phyloP scores from a whole-genome alignment of 2,888 invertebrate species.

The Macrophya annulata region DNA sequence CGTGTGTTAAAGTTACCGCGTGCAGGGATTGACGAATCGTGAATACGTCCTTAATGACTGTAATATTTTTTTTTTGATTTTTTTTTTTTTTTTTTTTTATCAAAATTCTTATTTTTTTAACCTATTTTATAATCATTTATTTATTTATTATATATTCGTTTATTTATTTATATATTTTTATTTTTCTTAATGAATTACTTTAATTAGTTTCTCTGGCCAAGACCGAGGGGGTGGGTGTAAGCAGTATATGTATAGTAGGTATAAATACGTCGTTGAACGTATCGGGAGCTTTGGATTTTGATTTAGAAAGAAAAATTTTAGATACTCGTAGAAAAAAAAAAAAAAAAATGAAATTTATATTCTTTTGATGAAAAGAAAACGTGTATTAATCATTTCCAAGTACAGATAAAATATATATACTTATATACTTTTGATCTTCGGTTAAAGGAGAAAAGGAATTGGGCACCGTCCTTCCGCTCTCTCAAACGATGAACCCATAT shows the following conservation, averaged over 20 bases:
- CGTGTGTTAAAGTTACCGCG: too few relatives aligned
- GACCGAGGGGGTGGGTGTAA: background rate
- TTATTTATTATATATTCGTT: too few relatives aligned
- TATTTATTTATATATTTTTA: background rate
- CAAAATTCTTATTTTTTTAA: too few relatives aligned
- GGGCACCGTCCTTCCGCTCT: conserved; percentile 23
- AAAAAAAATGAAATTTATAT: conserved; percentile 16
- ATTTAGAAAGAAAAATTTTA: background rate
- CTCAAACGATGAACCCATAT: conserved; percentile 36
- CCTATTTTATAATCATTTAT: too few relatives aligned
- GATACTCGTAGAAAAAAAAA: background rate
- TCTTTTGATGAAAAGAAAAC: conserved; percentile 25
- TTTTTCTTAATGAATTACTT: background rate
- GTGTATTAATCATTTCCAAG: conserved; percentile 51
- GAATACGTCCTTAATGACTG: background rate
- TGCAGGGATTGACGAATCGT: background rate
- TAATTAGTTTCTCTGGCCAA: background rate
- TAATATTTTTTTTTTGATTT: too few relatives aligned
- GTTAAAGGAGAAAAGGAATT: conserved; percentile 45
- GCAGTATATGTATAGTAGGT: background rate
- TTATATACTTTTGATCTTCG: conserved; percentile 40
- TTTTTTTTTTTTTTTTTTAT: too few relatives aligned
- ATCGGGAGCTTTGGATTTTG: background rate
- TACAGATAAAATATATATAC: background rate
- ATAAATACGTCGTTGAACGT: background rate